Base-by-base conservation (phyloP, 2,888 invertebrate species). In the Lasioglossum malachurum region DNA sequence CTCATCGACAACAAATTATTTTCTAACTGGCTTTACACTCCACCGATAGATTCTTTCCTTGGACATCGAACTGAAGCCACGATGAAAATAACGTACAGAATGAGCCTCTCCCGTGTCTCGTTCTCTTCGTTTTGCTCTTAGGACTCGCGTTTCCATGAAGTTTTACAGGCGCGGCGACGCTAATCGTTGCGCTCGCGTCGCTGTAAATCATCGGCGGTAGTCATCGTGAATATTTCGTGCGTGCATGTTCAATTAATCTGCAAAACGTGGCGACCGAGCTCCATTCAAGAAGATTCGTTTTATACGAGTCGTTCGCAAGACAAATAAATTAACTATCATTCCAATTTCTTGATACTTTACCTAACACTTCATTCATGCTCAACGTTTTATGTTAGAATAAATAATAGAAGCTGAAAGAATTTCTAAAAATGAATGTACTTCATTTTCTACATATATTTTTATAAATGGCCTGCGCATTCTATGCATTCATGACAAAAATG, bases 161-260 rank as follows among this genome's bases (percentile, higher is more conserved):
- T 49, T 74, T 74, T 49, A 49, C 49, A 74, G 23, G 49, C 73
- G 31, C 73, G 31, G 19, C 49, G 73, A 74, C 73, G 73, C 73
- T 73, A 73, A 73, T 73, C 73, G 73, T 46, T 16, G 73, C 73
- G 10, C 27, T 46, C 46, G 46, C 46, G 23, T 31, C 46, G 27
- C 46, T 46, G 73, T 74, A 74, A 49, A 74, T 74, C 73, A 49
- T 74, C 49, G 49, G 4, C 23, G 35, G 31, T 12, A 49, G 31
- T 49, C 31, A 27, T 35, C 23, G 49, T 0, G 49, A 46, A 49
- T 73, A 73, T 49, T 49, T 73, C 73, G 49, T 10, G 16, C 10
- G 31, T 10, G 49, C 27, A 49, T 23, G 31, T 44, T 38, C 72
- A 27, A 72, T 72, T 72, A 44, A 31, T 72, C 27, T 27, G 27